These are phyloP conservation scores for Esox lucius DNA, from an alignment of 2,797 vertebrate species.

Conservation along the genomic window DNA sequence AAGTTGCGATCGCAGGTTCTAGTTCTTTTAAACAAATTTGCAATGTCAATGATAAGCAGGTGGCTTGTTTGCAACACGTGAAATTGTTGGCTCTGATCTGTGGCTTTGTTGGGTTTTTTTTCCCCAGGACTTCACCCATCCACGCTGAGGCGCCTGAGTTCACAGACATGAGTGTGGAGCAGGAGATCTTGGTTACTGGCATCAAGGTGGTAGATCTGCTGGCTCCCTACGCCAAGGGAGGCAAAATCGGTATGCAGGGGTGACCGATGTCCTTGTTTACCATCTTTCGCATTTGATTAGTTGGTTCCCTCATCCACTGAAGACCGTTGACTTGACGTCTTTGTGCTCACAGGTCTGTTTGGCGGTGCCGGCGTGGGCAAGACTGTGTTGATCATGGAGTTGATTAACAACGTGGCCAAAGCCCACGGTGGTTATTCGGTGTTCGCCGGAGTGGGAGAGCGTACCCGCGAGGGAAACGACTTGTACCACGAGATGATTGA, in stretches of 20 bases:
- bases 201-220: conserved; percentile 97
- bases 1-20: too few relatives aligned
- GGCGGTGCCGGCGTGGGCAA: conserved; percentile 96
- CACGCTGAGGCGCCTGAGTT: conserved; percentile 96
- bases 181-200: conserved; percentile 97
- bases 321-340: not conserved
- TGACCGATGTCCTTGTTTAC: too few relatives aligned
- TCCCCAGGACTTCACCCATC: conserved; percentile 87
- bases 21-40: too few relatives aligned
- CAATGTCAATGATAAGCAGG: too few relatives aligned
- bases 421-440: conserved; percentile 97
- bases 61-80: too few relatives aligned
- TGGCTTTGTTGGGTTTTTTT: not conserved
- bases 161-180: conserved; percentile 97
- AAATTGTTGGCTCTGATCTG: too few relatives aligned
- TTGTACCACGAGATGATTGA: conserved; percentile 99
- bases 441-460: conserved; percentile 94
- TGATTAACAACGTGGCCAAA: conserved; percentile 98
- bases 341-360: conserved; percentile 81
- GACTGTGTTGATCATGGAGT: conserved; percentile 97
- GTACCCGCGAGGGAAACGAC: conserved; percentile 96
- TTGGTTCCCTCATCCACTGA: not conserved
- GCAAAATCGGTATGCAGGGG: conserved; percentile 88
- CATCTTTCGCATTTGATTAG: not conserved
- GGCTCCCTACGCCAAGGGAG: conserved; percentile 96